Evolutionary conservation across 2,888 invertebrate genomes (phyloP).

Genomic region (Tipula vernalis): DNA sequence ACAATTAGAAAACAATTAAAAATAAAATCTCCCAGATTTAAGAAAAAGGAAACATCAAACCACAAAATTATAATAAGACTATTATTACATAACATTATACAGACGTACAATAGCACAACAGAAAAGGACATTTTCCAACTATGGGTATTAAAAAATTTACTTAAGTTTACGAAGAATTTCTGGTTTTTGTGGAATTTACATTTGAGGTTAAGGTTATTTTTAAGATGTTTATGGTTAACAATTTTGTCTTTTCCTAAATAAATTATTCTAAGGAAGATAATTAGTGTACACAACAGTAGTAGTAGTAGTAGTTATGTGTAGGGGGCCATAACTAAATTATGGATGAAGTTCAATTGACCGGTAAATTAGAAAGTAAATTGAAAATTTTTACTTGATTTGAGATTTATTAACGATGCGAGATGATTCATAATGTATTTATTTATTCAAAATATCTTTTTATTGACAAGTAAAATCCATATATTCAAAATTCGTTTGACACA

Average conservation of each 20-base stretch:
- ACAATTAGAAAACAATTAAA: background rate
- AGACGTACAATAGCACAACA: background rate
- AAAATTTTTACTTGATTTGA: background rate
- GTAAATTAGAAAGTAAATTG: background rate
- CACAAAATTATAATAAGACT: conserved; percentile 4
- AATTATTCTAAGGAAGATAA: background rate
- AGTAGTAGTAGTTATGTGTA: background rate
- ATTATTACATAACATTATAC: background rate
- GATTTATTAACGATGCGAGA: background rate
- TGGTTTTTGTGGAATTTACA: conserved; percentile 1
- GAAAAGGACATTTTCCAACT: background rate
- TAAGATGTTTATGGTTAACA: background rate
- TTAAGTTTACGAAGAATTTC: background rate
- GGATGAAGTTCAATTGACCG: background rate
- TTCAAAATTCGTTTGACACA: background rate
- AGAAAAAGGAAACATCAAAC: background rate
- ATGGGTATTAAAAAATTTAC: background rate
- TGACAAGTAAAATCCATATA: background rate
- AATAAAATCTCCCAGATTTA: background rate
- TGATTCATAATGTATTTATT: background rate
- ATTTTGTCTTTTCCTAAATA: background rate
- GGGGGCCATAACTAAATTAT: background rate
- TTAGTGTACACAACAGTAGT: background rate
- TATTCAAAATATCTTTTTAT: background rate
- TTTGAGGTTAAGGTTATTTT: background rate